Evolutionary conservation across 2,797 vertebrate genomes (phyloP).

Genomic region (Triplophysa yarkandensis): DNA sequence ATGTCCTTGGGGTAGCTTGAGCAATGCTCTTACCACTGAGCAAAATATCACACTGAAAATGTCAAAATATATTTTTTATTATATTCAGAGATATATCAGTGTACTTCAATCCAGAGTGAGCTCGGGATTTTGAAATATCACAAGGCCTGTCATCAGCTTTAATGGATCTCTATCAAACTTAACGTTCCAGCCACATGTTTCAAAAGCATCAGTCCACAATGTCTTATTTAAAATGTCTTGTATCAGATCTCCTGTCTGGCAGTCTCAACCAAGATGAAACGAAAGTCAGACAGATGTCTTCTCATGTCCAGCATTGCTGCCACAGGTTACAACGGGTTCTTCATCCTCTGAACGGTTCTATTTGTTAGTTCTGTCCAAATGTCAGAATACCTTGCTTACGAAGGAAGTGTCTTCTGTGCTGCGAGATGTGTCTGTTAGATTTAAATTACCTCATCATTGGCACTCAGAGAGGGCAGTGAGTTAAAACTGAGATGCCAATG

Average conservation of each 20-base stretch:
- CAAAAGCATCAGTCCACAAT: constrained; percentile 34
- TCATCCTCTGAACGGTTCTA: constrained; percentile 43
- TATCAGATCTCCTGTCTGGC: constrained; percentile 15
- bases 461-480: constrained; percentile 19
- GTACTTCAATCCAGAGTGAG: not conserved
- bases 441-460: constrained; percentile 12
- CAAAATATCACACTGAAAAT: not conserved
- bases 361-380: constrained; percentile 50
- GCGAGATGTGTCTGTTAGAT: constrained; percentile 9
- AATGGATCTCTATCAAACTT: constrained; percentile 34
- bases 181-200: constrained; percentile 31
- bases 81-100: not conserved
- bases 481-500: constrained; percentile 21
- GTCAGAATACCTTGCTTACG: constrained; percentile 41
- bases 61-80: too few species aligned
- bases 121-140: constrained; percentile 8
- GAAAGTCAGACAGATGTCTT: constrained; percentile 30
- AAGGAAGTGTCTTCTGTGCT: constrained; percentile 3
- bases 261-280: constrained; percentile 32
- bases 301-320: constrained; percentile 36
- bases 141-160: constrained; percentile 22
- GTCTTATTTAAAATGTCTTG: constrained; percentile 18
- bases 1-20: too few species aligned
- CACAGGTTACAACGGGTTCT: constrained; percentile 27
- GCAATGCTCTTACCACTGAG: too few species aligned